phyloP scores from a whole-genome alignment of 2,797 vertebrate species.

The Gallinago solitaria region DNA sequence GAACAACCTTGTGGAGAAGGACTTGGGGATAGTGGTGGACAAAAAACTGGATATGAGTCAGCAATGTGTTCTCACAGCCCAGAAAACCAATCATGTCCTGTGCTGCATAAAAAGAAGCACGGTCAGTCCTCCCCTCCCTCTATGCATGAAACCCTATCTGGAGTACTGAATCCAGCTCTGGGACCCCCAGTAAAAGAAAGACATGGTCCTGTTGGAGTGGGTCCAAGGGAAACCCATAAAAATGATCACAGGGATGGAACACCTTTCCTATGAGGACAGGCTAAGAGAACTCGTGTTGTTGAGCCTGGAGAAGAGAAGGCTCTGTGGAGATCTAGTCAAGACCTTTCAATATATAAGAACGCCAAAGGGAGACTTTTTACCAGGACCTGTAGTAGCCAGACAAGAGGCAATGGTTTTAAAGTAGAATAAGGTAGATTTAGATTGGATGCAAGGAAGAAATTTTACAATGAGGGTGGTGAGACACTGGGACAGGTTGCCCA shows the following conservation, averaged over 20 bases:
- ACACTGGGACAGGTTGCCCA: background rate
- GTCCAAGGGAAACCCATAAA: no score
- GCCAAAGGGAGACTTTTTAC: background rate
- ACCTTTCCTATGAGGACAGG: background rate
- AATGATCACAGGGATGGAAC: background rate
- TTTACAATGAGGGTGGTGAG: background rate
- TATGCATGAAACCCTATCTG: rapidly evolving
- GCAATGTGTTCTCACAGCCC: background rate
- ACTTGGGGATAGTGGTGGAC: background rate
- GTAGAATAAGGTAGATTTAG: background rate
- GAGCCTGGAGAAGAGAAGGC: background rate
- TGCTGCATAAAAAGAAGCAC: background rate
- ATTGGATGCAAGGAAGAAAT: background rate
- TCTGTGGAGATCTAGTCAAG: rapidly evolving
- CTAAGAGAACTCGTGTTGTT: background rate
- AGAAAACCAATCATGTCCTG: background rate
- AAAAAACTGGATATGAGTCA: background rate
- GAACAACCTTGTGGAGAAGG: background rate
- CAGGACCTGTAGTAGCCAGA: background rate
- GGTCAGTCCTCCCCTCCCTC: background rate
- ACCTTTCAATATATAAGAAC: background rate
- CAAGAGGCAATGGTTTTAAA: background rate
- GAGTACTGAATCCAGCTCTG: background rate
- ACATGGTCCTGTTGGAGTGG: background rate
- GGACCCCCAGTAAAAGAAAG: background rate